Conservation (phyloP, 1,140 invertebrate genomes). For the Tetragonula clypearis region DNA sequence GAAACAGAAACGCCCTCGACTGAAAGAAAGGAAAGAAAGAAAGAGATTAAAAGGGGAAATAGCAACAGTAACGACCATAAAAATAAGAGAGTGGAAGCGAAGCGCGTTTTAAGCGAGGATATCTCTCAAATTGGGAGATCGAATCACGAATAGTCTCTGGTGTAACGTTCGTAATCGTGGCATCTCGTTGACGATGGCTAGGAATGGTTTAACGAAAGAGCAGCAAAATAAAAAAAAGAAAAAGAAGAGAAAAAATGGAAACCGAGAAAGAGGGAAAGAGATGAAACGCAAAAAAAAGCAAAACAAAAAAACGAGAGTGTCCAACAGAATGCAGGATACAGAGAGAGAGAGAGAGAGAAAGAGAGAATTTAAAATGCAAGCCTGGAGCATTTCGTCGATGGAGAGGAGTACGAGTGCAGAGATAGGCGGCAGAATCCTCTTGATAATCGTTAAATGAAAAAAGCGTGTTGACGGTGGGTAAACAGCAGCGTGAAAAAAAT, state of each 20-base stretch:
- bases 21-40: too few relatives aligned
- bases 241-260: too few relatives aligned
- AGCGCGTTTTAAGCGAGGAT: background rate
- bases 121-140: background rate
- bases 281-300: background rate
- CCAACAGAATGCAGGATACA: background rate
- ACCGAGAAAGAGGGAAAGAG: background rate
- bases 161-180: background rate
- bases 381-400: constrained; percentile 20
- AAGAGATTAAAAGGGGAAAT: background rate
- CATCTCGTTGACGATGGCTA: background rate
- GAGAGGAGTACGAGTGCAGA: background rate
- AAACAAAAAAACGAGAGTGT: too few relatives aligned
- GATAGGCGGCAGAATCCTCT: constrained; percentile 38
- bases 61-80: background rate
- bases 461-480: constrained; percentile 31
- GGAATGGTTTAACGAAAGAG: background rate
- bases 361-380: constrained; percentile 31
- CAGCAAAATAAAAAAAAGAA: background rate
- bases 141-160: background rate
- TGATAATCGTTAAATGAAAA: constrained; percentile 53
- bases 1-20: too few relatives aligned
- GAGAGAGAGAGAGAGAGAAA: background rate
- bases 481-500: constrained; percentile 32
- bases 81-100: background rate